Conservation (phyloP, 2,797 vertebrate species). For the Loris lydekkerianus region DNA sequence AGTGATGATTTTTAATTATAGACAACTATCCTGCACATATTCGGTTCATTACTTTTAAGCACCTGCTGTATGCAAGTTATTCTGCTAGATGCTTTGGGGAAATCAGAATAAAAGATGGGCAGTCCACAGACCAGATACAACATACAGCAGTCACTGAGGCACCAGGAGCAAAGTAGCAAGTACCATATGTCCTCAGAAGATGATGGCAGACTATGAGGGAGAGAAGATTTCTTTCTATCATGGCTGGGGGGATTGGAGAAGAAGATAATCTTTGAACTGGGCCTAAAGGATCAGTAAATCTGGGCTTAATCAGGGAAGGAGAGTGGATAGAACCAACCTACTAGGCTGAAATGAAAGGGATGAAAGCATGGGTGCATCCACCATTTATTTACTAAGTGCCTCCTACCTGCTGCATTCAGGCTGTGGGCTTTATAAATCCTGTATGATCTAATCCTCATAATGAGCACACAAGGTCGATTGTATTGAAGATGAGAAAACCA, state of each 20-base stretch:
- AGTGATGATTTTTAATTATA: background rate
- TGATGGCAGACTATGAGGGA: background rate
- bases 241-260: background rate
- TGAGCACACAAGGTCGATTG: background rate
- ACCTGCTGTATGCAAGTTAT: background rate
- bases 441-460: background rate
- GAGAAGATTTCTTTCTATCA: background rate
- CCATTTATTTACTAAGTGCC: background rate
- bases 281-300: background rate
- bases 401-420: background rate
- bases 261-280: background rate
- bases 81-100: slow-evolving; percentile 23
- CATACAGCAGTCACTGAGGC: background rate
- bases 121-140: background rate
- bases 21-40: background rate
- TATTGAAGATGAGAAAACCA: slow-evolving; percentile 5
- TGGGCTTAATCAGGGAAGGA: background rate
- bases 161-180: slow-evolving; percentile 1
- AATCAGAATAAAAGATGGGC: background rate
- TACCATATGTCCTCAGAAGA: background rate
- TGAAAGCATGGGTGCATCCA: background rate
- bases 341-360: background rate
- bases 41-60: background rate
- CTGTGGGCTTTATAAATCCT: background rate
- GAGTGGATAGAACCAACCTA: background rate